Percentiles rank a stretch among this genome's conserved stretches.
These are phyloP conservation scores for Lacanobia oleracea DNA, from an alignment of 2,888 invertebrate species.

Conservation along the genomic window DNA sequence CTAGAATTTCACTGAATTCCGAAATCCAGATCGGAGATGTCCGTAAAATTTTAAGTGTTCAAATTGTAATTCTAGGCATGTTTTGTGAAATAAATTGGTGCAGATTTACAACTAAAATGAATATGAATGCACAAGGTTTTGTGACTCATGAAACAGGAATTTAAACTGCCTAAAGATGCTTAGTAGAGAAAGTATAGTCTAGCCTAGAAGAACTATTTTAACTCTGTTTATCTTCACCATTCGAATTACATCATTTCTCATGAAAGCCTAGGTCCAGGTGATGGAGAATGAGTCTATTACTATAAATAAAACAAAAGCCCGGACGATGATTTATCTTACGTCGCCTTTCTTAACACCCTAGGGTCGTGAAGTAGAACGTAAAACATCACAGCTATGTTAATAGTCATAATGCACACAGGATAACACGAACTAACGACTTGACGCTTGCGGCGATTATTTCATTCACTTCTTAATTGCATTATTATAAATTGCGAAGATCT, in stretches of 20 bases:
- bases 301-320: no score
- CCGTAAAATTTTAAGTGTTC: slow-evolving; percentile 53
- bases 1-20: slow-evolving; percentile 56
- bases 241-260: not conserved
- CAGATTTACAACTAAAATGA: slow-evolving; percentile 14
- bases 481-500: slow-evolving; percentile 21
- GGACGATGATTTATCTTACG: not conserved
- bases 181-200: slow-evolving; percentile 19
- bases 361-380: not conserved
- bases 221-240: not conserved
- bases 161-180: slow-evolving; percentile 5
- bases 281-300: not conserved
- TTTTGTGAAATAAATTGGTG: slow-evolving; percentile 31
- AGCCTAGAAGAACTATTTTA: not conserved
- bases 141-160: slow-evolving; percentile 43
- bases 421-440: slow-evolving; percentile 4
- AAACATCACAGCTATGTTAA: slow-evolving; percentile 17
- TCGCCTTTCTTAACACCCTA: not conserved
- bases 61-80: slow-evolving; percentile 38
- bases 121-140: slow-evolving; percentile 19
- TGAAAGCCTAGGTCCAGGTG: not conserved
- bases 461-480: slow-evolving; percentile 26
- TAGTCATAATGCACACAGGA: slow-evolving; percentile 17
- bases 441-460: slow-evolving; percentile 29
- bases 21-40: slow-evolving; percentile 47